A percentile compares a stretch with the other conserved stretches of the same genome.
Evolutionary conservation across 1,140 invertebrate genomes (phyloP).

Genomic region (Meloidogyne exigua): DNA sequence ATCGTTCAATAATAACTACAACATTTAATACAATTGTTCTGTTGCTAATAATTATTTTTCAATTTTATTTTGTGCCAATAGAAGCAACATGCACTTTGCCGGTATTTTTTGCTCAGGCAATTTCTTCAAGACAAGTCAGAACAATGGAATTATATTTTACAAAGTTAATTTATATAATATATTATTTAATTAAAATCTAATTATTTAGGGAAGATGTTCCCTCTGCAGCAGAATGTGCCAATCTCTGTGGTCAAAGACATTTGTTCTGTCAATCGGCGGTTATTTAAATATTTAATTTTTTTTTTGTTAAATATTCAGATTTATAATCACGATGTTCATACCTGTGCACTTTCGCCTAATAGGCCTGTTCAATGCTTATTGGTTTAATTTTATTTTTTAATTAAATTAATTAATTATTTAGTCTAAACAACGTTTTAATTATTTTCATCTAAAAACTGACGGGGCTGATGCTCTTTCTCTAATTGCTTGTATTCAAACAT

Average conservation of each 20-base stretch:
- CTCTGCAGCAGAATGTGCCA: constrained; percentile 15
- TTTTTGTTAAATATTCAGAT: neutral
- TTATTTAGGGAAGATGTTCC: constrained; percentile 1
- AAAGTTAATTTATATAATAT: neutral
- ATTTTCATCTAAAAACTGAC: constrained; percentile 22
- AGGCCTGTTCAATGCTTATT: neutral
- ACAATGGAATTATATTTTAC: constrained; percentile 23
- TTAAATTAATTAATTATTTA: neutral
- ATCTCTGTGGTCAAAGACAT: neutral
- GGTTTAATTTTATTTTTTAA: neutral
- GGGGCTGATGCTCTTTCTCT: constrained; percentile 23
- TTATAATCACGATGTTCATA: constrained; percentile 19
- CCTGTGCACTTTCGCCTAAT: constrained; percentile 12
- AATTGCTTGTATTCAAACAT: constrained; percentile 18
- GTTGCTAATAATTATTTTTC: neutral
- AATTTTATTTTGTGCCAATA: neutral
- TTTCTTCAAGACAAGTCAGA: constrained; percentile 17
- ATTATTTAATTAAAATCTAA: neutral
- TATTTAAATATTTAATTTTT: neutral
- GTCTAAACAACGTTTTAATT: constrained; percentile 27
- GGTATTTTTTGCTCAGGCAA: constrained; percentile 27
- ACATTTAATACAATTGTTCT: neutral
- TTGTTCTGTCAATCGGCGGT: constrained; percentile 15
- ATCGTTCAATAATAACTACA: neutral
- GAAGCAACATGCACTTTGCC: constrained; percentile 3